Conservation (phyloP, 2,888 invertebrate species). For the Oasisia sp. region DNA sequence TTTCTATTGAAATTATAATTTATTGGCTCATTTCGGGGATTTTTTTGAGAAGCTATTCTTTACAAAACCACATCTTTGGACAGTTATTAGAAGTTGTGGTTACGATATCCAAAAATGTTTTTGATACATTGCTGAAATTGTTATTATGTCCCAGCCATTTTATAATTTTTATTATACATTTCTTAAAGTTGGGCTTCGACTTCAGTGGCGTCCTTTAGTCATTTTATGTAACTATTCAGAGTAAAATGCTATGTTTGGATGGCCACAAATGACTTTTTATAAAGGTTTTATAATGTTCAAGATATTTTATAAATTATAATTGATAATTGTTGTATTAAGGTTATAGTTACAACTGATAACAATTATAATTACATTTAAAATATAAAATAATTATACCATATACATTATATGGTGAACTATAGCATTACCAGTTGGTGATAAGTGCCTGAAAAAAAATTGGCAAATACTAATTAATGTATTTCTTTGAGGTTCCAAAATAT, state of each 20-base stretch:
- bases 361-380: too few species aligned
- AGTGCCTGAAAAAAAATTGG: too few species aligned
- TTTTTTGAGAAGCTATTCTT: neutral
- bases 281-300: neutral
- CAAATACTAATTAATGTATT: too few species aligned
- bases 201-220: neutral
- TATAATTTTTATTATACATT: neutral
- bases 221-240: neutral
- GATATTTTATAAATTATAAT: too few species aligned
- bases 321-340: too few species aligned
- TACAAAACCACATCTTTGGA: neutral
- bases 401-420: too few species aligned
- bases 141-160: neutral
- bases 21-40: neutral
- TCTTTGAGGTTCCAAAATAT: too few species aligned
- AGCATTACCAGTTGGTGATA: too few species aligned
- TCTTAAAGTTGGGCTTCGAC: neutral
- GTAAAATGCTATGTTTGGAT: neutral
- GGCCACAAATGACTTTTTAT: neutral
- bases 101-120: neutral
- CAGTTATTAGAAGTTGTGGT: neutral
- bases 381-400: too few species aligned
- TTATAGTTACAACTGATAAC: too few species aligned
- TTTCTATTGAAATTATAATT: neutral
- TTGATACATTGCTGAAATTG: neutral